Base-by-base conservation (phyloP, 2,797 vertebrate species). In the Acipenser ruthenus region DNA sequence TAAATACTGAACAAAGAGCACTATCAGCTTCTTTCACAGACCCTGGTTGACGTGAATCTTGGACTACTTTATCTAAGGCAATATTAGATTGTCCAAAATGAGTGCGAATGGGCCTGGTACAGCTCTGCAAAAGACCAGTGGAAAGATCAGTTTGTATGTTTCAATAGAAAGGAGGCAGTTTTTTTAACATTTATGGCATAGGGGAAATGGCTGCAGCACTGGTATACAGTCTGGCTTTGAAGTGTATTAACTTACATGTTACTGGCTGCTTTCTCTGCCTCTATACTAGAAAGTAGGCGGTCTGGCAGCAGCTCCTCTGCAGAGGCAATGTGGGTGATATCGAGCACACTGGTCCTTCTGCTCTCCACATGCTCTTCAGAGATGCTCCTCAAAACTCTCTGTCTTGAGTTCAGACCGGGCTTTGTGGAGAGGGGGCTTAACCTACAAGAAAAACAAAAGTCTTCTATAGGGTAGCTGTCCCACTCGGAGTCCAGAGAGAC, bases 191-290 rank as follows among this genome's bases (percentile, higher is more conserved):
- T 18, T 18, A 18, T 18, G 18, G 18, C 18, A 18, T 18, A 18
- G 18, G 18, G 18, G 18, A 18, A 18, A 18, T 18, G 18, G 37
- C 37, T 37, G 37, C 37, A 37, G 5, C 47, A 8, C 6, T 11
- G 37, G 7, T 10, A 37, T 62, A 10, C 18, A 10, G 48, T n/a
- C 50, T 10, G 47, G 48, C 11, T 63, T n/a, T 63, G 6, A 49
- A 47, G n/a, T 13, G 12, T 49, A 63, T 6, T 37, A 51, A 59
- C 65, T 73, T 69, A 89, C 89, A 82, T 86, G 56, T 68, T 76
- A 75, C 52, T 84, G 75, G 90, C 88, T 62, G 77, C 71, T 53
- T 84, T 92, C 77, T 98, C 93, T 64, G 89, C 74, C 37, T 92
- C 74, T 52, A 98, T 64, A 11, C 86, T 77, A 48, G 79, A 77